phyloP scores from a whole-genome alignment of 2,797 vertebrate genomes.

The Phrynocephalus guinanensis region DNA sequence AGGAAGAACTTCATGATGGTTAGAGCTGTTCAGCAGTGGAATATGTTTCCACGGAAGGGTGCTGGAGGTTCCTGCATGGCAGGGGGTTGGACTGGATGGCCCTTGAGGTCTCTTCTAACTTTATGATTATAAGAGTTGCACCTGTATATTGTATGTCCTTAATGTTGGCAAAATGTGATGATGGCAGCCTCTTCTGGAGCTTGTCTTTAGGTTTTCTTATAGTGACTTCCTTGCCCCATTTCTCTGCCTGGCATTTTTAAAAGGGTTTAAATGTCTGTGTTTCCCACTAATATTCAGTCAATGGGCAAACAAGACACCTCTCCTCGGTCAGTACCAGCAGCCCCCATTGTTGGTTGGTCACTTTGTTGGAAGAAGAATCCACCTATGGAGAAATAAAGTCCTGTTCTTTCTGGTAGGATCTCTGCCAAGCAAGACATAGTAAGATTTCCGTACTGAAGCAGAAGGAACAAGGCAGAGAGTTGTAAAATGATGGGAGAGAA shows the following conservation, averaged over 20 bases:
- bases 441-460: neutral
- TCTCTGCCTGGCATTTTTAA: neutral
- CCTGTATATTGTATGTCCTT: neutral
- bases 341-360: neutral
- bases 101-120: too few species aligned
- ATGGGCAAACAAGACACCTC: neutral
- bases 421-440: neutral
- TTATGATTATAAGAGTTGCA: too few species aligned
- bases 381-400: neutral
- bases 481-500: too few species aligned
- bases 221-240: neutral
- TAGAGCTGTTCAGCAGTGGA: too few species aligned
- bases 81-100: too few species aligned
- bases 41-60: too few species aligned
- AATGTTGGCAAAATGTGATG: neutral
- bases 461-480: neutral
- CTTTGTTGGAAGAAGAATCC: neutral
- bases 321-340: neutral
- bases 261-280: neutral
- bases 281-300: neutral
- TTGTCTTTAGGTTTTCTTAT: neutral
- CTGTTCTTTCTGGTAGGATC: neutral
- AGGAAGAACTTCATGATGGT: too few species aligned
- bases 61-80: too few species aligned
- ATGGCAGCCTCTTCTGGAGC: neutral